These are phyloP conservation scores for Caradrina clavipalpis DNA, from an alignment of 2,888 invertebrate genomes.

Conservation along the genomic window DNA sequence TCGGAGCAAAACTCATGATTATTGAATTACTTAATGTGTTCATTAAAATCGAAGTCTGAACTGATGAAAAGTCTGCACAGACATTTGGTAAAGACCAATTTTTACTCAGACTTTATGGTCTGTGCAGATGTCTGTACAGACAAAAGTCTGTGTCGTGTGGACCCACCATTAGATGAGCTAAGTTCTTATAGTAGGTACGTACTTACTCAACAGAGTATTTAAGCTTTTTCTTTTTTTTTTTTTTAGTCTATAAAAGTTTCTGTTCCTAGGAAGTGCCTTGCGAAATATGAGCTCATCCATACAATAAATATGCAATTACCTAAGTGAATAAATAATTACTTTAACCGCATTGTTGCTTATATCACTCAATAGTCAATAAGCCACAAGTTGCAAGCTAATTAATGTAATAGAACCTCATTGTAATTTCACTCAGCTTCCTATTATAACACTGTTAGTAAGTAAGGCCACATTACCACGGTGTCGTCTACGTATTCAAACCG, in stretches of 20 bases:
- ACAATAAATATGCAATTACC: constrained; percentile 41
- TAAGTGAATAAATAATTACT: constrained; percentile 45
- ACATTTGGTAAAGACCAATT: too few relatives aligned
- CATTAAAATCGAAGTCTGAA: too few relatives aligned
- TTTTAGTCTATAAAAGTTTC: neutral
- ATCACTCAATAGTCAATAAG: constrained; percentile 33
- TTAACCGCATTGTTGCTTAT: constrained; percentile 35
- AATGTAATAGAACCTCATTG: constrained; percentile 62
- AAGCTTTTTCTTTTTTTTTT: too few relatives aligned
- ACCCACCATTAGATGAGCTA: too few relatives aligned
- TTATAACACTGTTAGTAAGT: constrained; percentile 66
- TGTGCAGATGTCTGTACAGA: too few relatives aligned
- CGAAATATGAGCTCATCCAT: constrained; percentile 39
- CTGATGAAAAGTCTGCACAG: too few relatives aligned
- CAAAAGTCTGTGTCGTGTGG: too few relatives aligned
- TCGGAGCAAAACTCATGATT: too few relatives aligned
- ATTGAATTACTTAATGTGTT: too few relatives aligned
- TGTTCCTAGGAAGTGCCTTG: constrained; percentile 22
- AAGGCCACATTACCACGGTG: constrained; percentile 60
- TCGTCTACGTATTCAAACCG: constrained; percentile 73
- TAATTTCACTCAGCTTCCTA: constrained; percentile 68
- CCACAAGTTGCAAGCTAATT: constrained; percentile 42
- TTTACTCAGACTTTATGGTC: too few relatives aligned
- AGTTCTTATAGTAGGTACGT: too few relatives aligned
- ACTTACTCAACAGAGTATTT: too few relatives aligned